Percentiles rank a stretch among this genome's conserved stretches.
Conservation (phyloP, 2,888 invertebrate genomes). For the Lutraria lutraria region DNA sequence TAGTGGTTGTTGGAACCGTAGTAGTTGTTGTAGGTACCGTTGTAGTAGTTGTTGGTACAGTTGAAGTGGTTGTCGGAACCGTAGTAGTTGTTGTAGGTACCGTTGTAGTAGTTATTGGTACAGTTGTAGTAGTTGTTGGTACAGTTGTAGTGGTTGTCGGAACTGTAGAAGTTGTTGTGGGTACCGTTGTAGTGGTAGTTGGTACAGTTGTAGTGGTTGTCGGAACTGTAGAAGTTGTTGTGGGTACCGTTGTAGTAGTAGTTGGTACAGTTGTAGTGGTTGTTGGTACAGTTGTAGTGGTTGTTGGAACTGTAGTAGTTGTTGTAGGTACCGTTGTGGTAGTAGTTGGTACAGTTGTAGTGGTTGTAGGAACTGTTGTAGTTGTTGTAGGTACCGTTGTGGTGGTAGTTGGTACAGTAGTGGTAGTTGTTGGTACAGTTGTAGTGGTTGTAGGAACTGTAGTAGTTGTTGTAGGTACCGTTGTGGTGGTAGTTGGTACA, state of each 20-base stretch:
- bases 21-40: neutral
- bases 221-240: neutral
- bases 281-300: neutral
- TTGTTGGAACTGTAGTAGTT: neutral
- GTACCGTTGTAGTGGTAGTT: conserved; percentile 3
- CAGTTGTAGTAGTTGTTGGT: neutral
- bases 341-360: neutral
- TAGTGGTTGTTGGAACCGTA: neutral
- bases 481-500: neutral
- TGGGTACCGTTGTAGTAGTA: neutral
- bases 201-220: neutral
- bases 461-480: neutral
- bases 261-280: neutral
- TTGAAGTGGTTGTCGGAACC: neutral
- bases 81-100: neutral
- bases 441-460: neutral
- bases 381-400: neutral
- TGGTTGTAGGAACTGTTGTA: neutral
- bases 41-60: neutral
- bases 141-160: neutral
- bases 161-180: neutral
- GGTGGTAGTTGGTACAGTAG: neutral
- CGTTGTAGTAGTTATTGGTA: neutral
- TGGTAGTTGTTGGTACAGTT: neutral
- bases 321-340: neutral